Evolutionary conservation across 2,888 invertebrate genomes (phyloP), one percentile per base, ranked within the genome.

Genomic region (Drosophila neutralis): DNA sequence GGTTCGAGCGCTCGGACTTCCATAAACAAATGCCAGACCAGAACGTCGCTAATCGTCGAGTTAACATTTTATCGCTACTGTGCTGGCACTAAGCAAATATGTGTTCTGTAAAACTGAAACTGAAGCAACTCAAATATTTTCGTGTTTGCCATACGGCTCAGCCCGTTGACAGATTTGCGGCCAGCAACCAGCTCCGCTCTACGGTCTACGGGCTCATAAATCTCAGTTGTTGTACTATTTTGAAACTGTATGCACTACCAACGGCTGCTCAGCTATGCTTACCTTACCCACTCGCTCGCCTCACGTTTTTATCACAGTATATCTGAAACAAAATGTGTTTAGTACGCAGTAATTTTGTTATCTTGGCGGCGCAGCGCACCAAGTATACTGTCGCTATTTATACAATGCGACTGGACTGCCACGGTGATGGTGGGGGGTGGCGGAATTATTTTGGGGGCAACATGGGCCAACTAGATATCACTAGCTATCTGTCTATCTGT

Each of bases 51-150:
- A 88, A 88, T 87, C 88, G 82, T 57, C 82, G 83, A 85, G 90
- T 88, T 88, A 87, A 89, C 88, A 87, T 89, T 87, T 88, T 88
- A 88, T 88, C 87, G 87, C 87, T 88, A 88, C 87, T 88, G 87
- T 88, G 77, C 89, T 88, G 82, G 88, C 87, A 83, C 87, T 87
- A 77, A 76, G 78, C 86, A 88, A 88, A 88, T 89, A 87, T 85
- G 69, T 83, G 87, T 80, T 59, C 74, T 64, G 64, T 65, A 78
- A 82, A 63, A 66, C 70, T 65, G 60, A 76, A 82, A 77, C 79
- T 76, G 80, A 77, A 70, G 73, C 78, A 81, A 75, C 76, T 86
- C 87, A 86, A 88, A 88, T 87, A 88, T 89, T 88, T 84, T 87
- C 69, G 42, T 88, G 87, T 89, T 88, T 89, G 78, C 82, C 72